Evolutionary conservation across 1,140 invertebrate species (phyloP).

Genomic region (Neuroterus valhalla): DNA sequence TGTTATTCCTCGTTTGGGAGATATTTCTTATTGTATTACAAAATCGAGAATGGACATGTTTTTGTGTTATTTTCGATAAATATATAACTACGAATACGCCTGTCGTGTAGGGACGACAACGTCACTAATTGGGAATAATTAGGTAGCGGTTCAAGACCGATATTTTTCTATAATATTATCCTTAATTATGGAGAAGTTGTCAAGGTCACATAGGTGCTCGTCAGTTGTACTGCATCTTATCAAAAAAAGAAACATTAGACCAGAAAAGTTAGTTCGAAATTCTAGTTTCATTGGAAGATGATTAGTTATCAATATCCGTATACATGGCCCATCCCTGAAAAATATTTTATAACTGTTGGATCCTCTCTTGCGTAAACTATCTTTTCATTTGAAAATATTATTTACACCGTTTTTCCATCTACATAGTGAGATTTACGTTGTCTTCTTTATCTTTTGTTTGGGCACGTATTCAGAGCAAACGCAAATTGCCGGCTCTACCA

Average conservation of each 20-base stretch:
- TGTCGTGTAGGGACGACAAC: conserved; percentile 36
- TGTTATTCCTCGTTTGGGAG: neutral
- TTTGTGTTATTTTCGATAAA: conserved; percentile 29
- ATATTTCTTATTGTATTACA: neutral
- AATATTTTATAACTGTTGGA: neutral
- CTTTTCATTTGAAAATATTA: conserved; percentile 41
- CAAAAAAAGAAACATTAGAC: no score
- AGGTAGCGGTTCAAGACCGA: conserved; percentile 31
- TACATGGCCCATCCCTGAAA: neutral
- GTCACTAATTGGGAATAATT: neutral
- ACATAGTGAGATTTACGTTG: conserved; percentile 69
- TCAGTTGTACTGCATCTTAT: conserved; percentile 35
- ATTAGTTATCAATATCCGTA: no score
- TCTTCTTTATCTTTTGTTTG: conserved; percentile 71
- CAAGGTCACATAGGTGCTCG: conserved; percentile 5
- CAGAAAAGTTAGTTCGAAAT: no score
- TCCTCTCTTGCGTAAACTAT: conserved; percentile 38
- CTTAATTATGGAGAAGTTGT: neutral
- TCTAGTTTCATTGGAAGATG: conserved; percentile 34
- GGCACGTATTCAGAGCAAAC: conserved; percentile 74
- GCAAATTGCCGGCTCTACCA: conserved; percentile 74
- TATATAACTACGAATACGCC: no score
- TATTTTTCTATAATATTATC: no score
- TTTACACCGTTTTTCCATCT: conserved; percentile 9
- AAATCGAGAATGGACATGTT: neutral